Percentiles rank a stretch among this genome's conserved stretches.
These are phyloP conservation scores for Hemibagrus guttatus DNA, from an alignment of 2,797 vertebrate genomes.

Conservation along the genomic window DNA sequence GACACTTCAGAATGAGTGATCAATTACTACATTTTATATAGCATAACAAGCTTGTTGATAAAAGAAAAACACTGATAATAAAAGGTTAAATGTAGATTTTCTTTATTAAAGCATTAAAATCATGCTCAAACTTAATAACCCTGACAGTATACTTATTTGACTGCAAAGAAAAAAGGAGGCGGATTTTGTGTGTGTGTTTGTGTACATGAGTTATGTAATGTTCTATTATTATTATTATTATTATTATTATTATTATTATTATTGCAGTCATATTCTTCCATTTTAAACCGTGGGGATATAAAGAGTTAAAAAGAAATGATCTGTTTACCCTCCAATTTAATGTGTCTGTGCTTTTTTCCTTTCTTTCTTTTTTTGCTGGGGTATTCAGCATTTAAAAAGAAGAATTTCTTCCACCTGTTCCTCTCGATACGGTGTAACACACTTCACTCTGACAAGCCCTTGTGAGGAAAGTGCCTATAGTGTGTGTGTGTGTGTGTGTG, in stretches of 20 bases:
- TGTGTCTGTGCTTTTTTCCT: background rate
- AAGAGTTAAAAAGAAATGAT: no score
- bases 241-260: background rate
- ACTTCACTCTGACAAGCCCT: constrained; percentile 25
- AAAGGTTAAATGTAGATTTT: background rate
- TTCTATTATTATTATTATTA: background rate
- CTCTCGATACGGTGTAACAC: background rate
- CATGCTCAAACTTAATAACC: background rate
- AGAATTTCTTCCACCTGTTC: constrained; percentile 33
- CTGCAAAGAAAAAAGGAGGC: background rate
- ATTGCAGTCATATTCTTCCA: no score
- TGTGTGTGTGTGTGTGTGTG: constrained; percentile 7
- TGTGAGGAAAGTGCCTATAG: constrained; percentile 19
- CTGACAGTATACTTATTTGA: background rate
- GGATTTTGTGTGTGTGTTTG: background rate
- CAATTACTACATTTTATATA: background rate
- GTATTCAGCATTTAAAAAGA: constrained; percentile 19
- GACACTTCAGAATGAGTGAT: background rate
- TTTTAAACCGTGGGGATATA: no score
- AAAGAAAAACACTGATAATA: background rate
- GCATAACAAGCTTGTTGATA: background rate
- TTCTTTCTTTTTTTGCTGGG: background rate
- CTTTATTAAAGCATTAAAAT: background rate
- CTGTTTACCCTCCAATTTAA: no score
- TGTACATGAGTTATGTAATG: background rate